A percentile compares a stretch with the other conserved stretches of the same genome.
These are phyloP conservation scores for Mormyrus iriodes DNA, from an alignment of 2,113 vertebrate species.

Conservation along the genomic window DNA sequence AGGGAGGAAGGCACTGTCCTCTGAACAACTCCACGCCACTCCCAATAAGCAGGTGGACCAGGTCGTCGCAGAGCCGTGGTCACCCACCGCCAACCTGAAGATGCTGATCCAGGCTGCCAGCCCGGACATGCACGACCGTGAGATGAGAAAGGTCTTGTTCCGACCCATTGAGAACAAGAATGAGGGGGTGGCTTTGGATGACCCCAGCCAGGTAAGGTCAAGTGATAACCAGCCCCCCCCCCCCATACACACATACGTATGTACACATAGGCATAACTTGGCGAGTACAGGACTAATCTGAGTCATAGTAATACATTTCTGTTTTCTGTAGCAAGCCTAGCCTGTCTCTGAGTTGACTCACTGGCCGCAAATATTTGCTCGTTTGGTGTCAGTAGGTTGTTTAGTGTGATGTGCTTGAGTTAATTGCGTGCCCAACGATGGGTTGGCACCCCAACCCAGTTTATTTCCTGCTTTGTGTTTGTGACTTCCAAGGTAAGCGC, in stretches of 20 bases:
- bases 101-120: slow-evolving; percentile 91
- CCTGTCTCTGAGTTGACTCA: neutral
- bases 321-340: neutral
- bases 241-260: neutral
- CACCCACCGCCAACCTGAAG: slow-evolving; percentile 89
- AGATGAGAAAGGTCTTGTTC: slow-evolving; percentile 84
- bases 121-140: slow-evolving; percentile 84
- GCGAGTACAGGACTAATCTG: neutral
- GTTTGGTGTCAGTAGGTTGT: neutral
- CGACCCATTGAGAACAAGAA: slow-evolving; percentile 66
- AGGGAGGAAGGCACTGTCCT: slow-evolving; percentile 56
- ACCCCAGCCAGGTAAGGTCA: slow-evolving; percentile 67
- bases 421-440: neutral
- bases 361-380: neutral
- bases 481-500: neutral
- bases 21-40: slow-evolving; percentile 72
- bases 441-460: neutral
- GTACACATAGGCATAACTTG: neutral
- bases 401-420: neutral
- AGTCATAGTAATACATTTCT: neutral
- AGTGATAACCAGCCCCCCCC: slow-evolving; percentile 73
- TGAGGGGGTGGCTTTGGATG: slow-evolving; percentile 38
- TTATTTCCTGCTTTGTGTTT: neutral
- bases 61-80: slow-evolving; percentile 69
- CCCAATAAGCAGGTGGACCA: slow-evolving; percentile 69